Conservation (phyloP, 2,113 vertebrate genomes). For the Rana temporaria region DNA sequence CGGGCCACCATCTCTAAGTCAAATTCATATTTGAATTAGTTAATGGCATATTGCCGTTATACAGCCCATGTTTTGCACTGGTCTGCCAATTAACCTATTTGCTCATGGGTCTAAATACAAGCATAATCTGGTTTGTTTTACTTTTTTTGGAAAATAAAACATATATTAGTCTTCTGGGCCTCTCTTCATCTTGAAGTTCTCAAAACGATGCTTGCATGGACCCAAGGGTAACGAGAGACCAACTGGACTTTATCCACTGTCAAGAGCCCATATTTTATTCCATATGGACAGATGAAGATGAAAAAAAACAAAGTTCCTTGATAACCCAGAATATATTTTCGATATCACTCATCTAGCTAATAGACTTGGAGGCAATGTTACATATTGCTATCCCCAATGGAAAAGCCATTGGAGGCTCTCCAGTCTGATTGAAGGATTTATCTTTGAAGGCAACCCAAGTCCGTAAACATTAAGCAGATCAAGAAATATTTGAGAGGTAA, state of each 20-base stretch:
- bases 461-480: neutral
- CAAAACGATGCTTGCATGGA: neutral
- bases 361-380: neutral
- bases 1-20: too few species aligned
- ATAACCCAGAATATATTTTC: neutral
- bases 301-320: neutral
- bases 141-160: neutral
- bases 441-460: neutral
- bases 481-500: neutral
- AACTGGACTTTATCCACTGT: constrained; percentile 21
- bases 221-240: neutral
- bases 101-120: constrained; percentile 12
- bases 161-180: constrained; percentile 26
- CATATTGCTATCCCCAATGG: neutral
- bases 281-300: neutral
- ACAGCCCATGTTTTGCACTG: neutral
- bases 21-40: too few species aligned
- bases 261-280: constrained; percentile 12
- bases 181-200: neutral
- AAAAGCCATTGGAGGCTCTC: neutral
- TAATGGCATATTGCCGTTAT: neutral
- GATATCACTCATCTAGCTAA: neutral
- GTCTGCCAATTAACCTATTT: neutral
- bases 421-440: neutral
- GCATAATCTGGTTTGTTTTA: constrained; percentile 10